phyloP scores from a whole-genome alignment of 2,888 invertebrate species.

The Tryphoninae sp. region DNA sequence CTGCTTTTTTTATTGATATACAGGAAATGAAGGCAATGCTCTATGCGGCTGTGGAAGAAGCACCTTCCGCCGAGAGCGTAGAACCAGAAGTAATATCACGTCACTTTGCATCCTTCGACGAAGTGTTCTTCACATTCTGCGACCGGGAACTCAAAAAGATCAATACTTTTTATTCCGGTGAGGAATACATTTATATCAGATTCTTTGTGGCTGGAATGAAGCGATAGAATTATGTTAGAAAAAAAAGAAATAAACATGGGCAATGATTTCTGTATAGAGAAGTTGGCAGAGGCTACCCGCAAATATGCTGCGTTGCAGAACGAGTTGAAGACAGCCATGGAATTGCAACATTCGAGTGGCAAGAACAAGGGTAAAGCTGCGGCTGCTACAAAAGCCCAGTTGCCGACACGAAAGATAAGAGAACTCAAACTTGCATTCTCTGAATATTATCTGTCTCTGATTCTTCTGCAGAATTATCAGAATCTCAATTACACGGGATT shows the following conservation, averaged over 20 bases:
- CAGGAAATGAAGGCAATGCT: constrained; percentile 98
- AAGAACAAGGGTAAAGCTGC: constrained; percentile 78
- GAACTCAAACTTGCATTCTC: constrained; percentile 98
- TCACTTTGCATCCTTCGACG: constrained; percentile 96
- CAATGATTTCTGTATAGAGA: constrained; percentile 85
- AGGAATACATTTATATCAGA: constrained; percentile 57
- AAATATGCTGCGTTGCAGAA: constrained; percentile 95
- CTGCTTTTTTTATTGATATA: constrained; percentile 50
- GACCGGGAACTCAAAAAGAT: constrained; percentile 98
- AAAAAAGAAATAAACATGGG: constrained; percentile 25
- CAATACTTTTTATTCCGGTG: constrained; percentile 97
- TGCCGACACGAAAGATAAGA: constrained; percentile 91
- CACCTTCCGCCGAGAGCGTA: constrained; percentile 94
- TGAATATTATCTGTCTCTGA: constrained; percentile 98
- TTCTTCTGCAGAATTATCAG: constrained; percentile 98
- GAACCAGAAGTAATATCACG: constrained; percentile 93
- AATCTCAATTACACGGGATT: constrained; percentile 99
- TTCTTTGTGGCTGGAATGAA: neutral
- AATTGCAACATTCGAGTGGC: constrained; percentile 79
- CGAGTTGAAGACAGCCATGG: constrained; percentile 86
- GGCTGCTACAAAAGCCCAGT: constrained; percentile 78
- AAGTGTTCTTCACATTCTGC: constrained; percentile 96
- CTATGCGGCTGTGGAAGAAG: constrained; percentile 94
- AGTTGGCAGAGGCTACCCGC: constrained; percentile 97
- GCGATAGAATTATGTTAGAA: neutral